Conservation (phyloP, 2,888 invertebrate genomes). For the Colletes collaris region DNA sequence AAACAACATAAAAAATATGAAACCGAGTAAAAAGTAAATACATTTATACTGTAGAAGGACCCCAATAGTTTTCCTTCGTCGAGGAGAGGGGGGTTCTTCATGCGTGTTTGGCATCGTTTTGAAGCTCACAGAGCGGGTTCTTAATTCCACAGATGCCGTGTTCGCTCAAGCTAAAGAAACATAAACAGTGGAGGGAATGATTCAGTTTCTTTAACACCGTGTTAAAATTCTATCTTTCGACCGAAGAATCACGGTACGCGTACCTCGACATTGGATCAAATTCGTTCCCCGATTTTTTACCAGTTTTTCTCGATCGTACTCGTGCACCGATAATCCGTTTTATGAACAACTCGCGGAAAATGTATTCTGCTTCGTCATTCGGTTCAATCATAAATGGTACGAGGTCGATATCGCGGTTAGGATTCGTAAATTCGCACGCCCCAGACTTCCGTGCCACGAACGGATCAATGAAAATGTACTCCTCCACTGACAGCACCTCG, state of each 20-base stretch:
- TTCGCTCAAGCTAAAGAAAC: too few species aligned
- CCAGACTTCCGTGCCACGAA: slow-evolving; percentile 75
- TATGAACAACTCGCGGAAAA: background rate
- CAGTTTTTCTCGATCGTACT: background rate
- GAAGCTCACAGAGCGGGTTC: too few species aligned
- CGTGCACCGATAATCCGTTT: background rate
- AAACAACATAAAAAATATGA: too few species aligned
- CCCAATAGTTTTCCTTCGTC: too few species aligned
- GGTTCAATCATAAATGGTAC: slow-evolving; percentile 1
- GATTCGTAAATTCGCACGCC: slow-evolving; percentile 62
- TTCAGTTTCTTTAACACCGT: too few species aligned
- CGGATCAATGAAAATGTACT: slow-evolving; percentile 82
- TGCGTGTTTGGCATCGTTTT: background rate
- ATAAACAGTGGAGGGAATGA: too few species aligned
- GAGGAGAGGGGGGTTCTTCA: too few species aligned
- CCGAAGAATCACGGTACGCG: too few species aligned
- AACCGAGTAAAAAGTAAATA: too few species aligned
- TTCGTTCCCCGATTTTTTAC: background rate
- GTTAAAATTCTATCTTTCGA: too few species aligned
- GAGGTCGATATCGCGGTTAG: slow-evolving; percentile 56
- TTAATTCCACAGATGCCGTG: too few species aligned
- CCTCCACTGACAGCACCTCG: slow-evolving; percentile 66
- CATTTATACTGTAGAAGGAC: too few species aligned
- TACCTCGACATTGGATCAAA: background rate
- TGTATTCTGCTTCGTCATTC: background rate